A percentile compares a stretch with the other conserved stretches of the same genome.
Evolutionary conservation across 2,797 vertebrate genomes (phyloP).

Genomic region (Oreortyx pictus): DNA sequence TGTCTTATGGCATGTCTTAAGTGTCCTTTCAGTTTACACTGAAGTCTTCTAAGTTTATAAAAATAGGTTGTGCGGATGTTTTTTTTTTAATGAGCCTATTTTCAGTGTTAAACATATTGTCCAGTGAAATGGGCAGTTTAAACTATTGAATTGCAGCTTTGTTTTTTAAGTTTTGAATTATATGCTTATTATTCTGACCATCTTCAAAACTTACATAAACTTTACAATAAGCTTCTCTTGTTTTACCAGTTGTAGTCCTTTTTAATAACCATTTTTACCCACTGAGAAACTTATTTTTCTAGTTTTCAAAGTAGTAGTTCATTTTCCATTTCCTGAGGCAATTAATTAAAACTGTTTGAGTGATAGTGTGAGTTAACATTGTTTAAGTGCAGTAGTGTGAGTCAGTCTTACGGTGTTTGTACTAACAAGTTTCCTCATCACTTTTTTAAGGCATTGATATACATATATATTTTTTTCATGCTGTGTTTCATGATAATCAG

Average conservation of each 20-base stretch:
- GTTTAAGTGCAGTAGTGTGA: neutral
- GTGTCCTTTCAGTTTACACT: neutral
- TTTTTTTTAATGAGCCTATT: neutral
- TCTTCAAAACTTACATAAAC: neutral
- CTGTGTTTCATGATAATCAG: neutral
- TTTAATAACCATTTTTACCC: neutral
- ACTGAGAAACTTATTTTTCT: neutral
- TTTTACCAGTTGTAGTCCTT: neutral
- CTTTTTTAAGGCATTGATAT: neutral
- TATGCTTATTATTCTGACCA: neutral
- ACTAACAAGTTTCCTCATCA: neutral
- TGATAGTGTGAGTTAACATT: slow-evolving; percentile 14
- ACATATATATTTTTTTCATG: neutral
- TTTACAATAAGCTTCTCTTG: neutral
- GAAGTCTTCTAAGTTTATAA: neutral
- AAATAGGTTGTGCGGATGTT: no score
- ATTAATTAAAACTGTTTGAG: slow-evolving; percentile 4
- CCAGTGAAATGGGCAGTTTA: neutral
- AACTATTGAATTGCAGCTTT: neutral
- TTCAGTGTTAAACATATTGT: neutral
- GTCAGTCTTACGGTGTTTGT: neutral
- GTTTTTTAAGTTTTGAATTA: neutral
- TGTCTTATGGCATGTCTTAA: neutral
- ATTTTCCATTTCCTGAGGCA: slow-evolving; percentile 24
- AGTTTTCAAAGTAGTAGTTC: neutral